phyloP scores from a whole-genome alignment of 1,140 invertebrate genomes.

The Araneus ventricosus region DNA sequence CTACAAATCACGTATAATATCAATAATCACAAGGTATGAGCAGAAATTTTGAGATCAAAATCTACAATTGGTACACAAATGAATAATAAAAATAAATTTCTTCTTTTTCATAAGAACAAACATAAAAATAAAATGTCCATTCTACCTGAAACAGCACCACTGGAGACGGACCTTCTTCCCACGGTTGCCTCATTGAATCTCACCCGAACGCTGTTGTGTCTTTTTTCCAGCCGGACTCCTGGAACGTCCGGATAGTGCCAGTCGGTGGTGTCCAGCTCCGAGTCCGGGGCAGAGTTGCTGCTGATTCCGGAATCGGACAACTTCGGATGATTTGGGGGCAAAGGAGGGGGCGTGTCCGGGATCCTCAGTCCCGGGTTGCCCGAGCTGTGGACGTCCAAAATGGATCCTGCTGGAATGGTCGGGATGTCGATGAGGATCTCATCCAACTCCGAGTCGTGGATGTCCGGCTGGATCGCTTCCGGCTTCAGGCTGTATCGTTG shows the following conservation, averaged over 20 bases:
- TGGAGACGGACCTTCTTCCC: background rate
- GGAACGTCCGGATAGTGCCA: conserved; percentile 69
- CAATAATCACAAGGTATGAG: no score
- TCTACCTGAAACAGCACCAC: background rate
- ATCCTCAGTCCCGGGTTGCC: background rate
- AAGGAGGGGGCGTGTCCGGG: conserved; percentile 21
- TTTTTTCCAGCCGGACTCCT: background rate
- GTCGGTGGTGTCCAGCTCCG: conserved; percentile 57
- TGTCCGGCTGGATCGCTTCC: background rate
- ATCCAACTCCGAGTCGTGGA: conserved; percentile 69
- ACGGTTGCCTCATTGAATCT: conserved; percentile 26
- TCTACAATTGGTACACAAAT: no score
- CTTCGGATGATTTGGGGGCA: conserved; percentile 54
- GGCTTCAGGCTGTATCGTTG: background rate
- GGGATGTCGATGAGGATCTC: conserved; percentile 73
- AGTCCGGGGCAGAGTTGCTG: conserved; percentile 58
- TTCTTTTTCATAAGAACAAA: no score
- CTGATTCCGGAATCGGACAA: conserved; percentile 68
- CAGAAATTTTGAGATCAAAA: no score
- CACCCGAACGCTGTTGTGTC: conserved; percentile 38
- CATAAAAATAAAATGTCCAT: background rate
- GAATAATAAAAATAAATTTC: no score
- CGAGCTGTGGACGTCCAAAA: conserved; percentile 22
- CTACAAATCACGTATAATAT: no score
- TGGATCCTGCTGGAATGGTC: conserved; percentile 61